Percentiles rank a stretch among this genome's conserved stretches.
phyloP scores from a whole-genome alignment of 2,113 vertebrate species.

The Pseudopipra pipra region DNA sequence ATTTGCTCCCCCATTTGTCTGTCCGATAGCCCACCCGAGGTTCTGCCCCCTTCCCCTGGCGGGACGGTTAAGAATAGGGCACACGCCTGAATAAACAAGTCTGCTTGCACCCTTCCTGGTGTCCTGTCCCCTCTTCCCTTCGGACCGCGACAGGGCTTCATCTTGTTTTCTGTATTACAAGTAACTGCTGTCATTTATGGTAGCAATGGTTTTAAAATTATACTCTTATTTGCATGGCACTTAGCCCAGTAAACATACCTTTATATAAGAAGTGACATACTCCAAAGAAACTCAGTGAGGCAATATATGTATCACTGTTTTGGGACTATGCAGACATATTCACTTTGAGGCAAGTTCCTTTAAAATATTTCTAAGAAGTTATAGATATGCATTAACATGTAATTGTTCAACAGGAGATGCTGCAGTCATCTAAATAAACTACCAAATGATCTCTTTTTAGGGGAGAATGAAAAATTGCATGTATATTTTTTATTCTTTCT shows the following conservation, averaged over 20 bases:
- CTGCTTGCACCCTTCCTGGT: too few species aligned
- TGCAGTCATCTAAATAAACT: neutral
- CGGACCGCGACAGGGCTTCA: too few species aligned
- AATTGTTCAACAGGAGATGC: neutral
- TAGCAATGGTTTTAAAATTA: neutral
- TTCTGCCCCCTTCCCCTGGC: too few species aligned
- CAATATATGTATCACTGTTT: neutral
- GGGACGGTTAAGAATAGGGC: too few species aligned
- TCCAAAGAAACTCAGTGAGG: neutral
- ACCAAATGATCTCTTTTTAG: accelerated
- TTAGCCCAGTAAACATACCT: neutral
- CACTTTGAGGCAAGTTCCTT: neutral
- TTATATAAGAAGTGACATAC: neutral
- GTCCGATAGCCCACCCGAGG: too few species aligned
- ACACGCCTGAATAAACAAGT: too few species aligned
- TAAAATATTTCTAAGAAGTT: neutral
- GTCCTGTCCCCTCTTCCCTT: too few species aligned
- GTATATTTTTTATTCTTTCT: neutral
- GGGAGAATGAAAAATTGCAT: accelerated
- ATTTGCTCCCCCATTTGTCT: too few species aligned
- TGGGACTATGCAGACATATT: neutral
- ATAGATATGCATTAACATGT: neutral
- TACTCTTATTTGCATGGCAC: neutral
- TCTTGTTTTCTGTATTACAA: neutral
- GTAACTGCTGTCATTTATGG: neutral